Evolutionary conservation across 2,888 invertebrate species (phyloP).

Genomic region (Neelides folsomi): DNA sequence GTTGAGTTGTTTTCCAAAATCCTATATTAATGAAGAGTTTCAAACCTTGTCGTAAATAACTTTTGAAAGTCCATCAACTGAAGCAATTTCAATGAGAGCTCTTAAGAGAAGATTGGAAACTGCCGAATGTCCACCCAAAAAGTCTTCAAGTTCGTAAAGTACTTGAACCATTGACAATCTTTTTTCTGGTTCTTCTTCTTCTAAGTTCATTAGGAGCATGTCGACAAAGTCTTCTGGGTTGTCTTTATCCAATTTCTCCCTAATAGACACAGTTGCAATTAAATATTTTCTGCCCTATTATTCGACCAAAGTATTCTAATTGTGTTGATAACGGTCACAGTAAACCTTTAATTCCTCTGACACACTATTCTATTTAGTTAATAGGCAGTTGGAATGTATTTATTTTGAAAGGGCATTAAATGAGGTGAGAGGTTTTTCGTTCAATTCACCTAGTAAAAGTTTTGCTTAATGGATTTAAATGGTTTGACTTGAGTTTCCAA

Average conservation of each 20-base stretch:
- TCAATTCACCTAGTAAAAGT: too few species aligned
- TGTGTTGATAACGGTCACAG: not conserved
- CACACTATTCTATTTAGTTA: too few species aligned
- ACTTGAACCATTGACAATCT: constrained; percentile 32
- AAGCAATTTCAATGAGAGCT: constrained; percentile 53
- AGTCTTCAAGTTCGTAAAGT: constrained; percentile 49
- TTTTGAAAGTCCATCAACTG: constrained; percentile 47
- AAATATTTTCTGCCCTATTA: not conserved
- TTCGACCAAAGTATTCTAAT: not conserved
- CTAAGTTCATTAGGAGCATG: constrained; percentile 56
- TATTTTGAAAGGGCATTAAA: too few species aligned
- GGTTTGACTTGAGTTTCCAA: too few species aligned
- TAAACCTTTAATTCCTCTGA: too few species aligned
- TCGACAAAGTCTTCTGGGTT: constrained; percentile 64
- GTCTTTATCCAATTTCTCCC: constrained; percentile 29
- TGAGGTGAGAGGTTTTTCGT: too few species aligned
- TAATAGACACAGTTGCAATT: constrained; percentile 3
- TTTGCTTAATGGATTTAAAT: too few species aligned
- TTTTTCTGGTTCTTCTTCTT: constrained; percentile 38
- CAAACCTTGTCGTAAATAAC: constrained; percentile 54
- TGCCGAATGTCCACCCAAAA: constrained; percentile 76
- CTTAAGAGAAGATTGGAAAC: constrained; percentile 72
- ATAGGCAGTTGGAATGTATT: too few species aligned
- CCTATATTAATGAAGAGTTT: too few species aligned
- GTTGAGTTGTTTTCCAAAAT: too few species aligned